A percentile compares a stretch with the other conserved stretches of the same genome.
Evolutionary conservation across 2,797 vertebrate genomes (phyloP).

Genomic region (Caiman crocodilus): DNA sequence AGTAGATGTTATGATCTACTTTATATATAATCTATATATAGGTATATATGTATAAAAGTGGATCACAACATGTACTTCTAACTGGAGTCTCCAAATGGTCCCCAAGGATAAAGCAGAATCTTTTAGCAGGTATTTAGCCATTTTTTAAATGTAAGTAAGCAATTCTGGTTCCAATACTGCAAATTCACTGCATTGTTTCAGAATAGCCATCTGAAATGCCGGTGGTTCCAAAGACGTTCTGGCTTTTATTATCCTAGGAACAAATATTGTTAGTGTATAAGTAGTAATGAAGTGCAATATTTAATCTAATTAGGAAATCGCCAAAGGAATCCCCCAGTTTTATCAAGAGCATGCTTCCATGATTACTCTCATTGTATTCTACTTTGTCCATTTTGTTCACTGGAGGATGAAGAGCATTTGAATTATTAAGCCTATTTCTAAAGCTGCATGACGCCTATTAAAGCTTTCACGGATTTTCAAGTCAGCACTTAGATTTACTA

Average conservation of each 20-base stretch:
- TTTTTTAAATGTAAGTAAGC: not conserved
- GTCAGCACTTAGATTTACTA: not conserved
- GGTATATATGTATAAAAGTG: not conserved
- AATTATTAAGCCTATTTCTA: not conserved
- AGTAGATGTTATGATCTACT: not conserved
- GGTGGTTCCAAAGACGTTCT: not conserved
- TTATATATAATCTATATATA: not conserved
- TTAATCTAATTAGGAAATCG: not conserved
- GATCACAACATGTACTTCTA: not conserved
- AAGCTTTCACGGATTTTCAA: not conserved
- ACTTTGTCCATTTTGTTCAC: not conserved
- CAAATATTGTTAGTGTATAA: not conserved
- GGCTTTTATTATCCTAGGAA: not conserved
- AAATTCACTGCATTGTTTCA: not conserved
- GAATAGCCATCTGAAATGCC: not conserved
- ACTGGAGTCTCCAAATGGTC: not conserved
- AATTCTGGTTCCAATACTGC: not conserved
- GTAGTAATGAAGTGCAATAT: not conserved
- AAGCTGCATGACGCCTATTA: not conserved
- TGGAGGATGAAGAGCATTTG: not conserved
- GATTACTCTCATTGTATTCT: not conserved
- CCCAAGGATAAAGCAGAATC: not conserved
- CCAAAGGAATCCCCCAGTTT: not conserved
- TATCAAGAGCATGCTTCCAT: not conserved
- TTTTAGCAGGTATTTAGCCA: not conserved